These are phyloP conservation scores for Calyptomena viridis DNA, from an alignment of 2,113 vertebrate species.

Conservation along the genomic window DNA sequence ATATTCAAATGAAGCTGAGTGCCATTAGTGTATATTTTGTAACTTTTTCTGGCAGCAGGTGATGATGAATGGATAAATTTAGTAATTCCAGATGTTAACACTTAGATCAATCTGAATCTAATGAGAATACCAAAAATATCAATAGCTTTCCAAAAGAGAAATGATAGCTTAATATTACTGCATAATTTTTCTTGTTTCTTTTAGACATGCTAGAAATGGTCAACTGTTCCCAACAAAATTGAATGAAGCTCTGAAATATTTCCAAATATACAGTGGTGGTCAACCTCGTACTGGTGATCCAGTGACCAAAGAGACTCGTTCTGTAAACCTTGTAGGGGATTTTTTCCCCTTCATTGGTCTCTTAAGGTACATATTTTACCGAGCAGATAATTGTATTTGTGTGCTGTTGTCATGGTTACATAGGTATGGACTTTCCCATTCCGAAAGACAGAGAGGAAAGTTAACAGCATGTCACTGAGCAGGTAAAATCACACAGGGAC, in stretches of 20 bases:
- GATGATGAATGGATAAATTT: background rate
- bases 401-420: slow-evolving; percentile 44
- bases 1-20: background rate
- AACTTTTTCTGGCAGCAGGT: background rate
- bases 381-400: background rate
- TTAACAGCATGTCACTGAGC: background rate
- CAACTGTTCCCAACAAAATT: background rate
- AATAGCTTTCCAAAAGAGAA: background rate
- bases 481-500: background rate
- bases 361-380: background rate
- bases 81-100: background rate
- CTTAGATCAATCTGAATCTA: background rate
- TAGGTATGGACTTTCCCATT: background rate
- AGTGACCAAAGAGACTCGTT: background rate
- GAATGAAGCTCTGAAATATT: background rate
- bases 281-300: background rate
- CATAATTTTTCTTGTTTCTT: rapidly evolving
- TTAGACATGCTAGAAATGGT: background rate
- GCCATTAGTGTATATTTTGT: background rate
- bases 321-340: background rate
- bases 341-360: background rate
- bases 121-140: background rate
- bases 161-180: background rate
- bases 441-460: background rate
- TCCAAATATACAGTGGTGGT: background rate